phyloP scores from a whole-genome alignment of 2,888 invertebrate species.

The Parnassius smintheus region DNA sequence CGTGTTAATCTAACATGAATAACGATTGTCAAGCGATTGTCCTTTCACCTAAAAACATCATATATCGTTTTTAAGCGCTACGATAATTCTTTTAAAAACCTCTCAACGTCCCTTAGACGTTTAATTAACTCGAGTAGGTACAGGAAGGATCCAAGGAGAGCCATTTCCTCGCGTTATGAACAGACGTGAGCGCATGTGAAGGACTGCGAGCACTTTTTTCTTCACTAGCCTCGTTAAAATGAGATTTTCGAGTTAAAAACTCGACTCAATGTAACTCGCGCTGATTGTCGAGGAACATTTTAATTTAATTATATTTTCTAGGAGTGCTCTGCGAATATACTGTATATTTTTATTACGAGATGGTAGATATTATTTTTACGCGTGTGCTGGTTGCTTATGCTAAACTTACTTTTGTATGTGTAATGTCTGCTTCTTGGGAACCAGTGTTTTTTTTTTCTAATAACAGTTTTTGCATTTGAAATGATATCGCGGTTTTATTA shows the following conservation, averaged over 20 bases:
- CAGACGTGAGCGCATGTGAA: constrained; percentile 55
- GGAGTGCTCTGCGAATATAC: neutral
- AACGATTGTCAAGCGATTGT: constrained; percentile 1
- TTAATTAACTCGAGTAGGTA: constrained; percentile 61
- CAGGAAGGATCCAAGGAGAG: constrained; percentile 40
- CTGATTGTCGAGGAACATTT: constrained; percentile 7
- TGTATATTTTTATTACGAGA: neutral
- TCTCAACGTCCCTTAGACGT: constrained; percentile 43
- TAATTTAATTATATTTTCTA: constrained; percentile 3
- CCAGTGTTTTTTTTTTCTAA: too few species aligned
- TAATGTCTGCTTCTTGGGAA: too few species aligned
- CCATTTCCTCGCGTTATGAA: constrained; percentile 52
- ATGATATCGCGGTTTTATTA: too few species aligned
- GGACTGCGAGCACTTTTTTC: constrained; percentile 39
- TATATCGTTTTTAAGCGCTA: constrained; percentile 30
- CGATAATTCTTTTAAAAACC: constrained; percentile 48
- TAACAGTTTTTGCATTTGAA: too few species aligned
- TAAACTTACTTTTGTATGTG: too few species aligned
- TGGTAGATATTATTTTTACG: too few species aligned
- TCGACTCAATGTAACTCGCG: constrained; percentile 9
- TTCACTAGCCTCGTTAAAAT: constrained; percentile 30
- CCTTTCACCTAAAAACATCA: neutral
- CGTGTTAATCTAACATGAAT: too few species aligned
- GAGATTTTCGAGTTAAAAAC: constrained; percentile 28
- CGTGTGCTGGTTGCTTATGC: too few species aligned